Base-by-base conservation (phyloP, 2,113 vertebrate species). In the Plectropomus leopardus region DNA sequence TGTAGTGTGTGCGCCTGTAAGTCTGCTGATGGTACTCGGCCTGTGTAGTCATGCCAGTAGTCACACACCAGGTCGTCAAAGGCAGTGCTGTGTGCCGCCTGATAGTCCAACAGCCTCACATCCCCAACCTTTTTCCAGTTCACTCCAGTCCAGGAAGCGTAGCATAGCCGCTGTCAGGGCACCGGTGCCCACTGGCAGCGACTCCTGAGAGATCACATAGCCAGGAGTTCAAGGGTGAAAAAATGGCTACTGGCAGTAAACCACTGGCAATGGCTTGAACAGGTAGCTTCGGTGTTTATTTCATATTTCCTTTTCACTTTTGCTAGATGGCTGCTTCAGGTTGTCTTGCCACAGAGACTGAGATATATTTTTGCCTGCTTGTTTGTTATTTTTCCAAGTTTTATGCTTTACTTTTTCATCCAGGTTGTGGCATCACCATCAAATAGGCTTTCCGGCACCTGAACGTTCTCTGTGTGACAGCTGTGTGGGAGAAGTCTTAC, bases 1-100 rank as follows among this genome's bases (percentile, higher is more conserved):
- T 84, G 68, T 45, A 72, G 78, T 80, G 51, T 84, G 88, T 85
- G 76, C 30, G 90, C 59, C 76, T 86, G 84, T 80, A 64, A 75
- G 80, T 85, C 60, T 72, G 84, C 86, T 88, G 88, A 86, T 90
- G 87, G 76, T 86, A 76, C 83, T 74, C 55, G 0, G 83, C 26
- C 84, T 93, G 90, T 95, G 94, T 95, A 91, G 91, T 92, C 83
- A 85, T 93, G 93, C 93, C 94, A 95, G 85, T 84, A 53, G 86
- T 92, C 75, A 83, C 88, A 92, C 87, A 89, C 73, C 82, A 87
- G 78, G 87, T 90, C 78, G 89, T 93, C 90, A 93, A 86, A 93
- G 87, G 83, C 78, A 84, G 66, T n/a, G 78, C 86, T 86, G 87
- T 87, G 88, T 28, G 78, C 80, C 68, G 86, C 83, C 88, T 89